Evolutionary conservation across 2,113 vertebrate genomes (phyloP).

Genomic region (Passer domesticus): DNA sequence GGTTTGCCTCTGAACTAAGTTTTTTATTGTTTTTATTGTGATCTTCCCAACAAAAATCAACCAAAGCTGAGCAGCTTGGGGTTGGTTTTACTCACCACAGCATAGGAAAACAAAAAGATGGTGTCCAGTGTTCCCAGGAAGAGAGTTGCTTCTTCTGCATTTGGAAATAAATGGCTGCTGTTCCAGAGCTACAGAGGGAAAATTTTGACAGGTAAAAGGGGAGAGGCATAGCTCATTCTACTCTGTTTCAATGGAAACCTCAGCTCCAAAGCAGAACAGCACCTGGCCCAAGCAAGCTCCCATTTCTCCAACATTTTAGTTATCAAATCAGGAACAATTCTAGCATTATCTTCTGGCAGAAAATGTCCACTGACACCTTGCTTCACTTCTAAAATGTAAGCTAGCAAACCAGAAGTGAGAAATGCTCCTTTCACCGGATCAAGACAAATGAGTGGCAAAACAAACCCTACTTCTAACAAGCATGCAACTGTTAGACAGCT

Average conservation of each 20-base stretch:
- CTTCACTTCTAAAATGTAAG: not conserved
- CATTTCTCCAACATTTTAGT: not conserved
- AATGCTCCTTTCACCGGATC: not conserved
- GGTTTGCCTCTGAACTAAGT: not conserved
- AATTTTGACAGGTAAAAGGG: not conserved
- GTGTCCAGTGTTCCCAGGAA: conserved; percentile 92
- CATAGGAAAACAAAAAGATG: conserved; percentile 95
- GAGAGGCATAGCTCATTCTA: not conserved
- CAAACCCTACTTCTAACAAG: not conserved
- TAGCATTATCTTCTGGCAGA: not conserved
- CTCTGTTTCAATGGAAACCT: not conserved
- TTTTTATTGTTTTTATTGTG: not conserved
- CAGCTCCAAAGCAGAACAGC: not conserved
- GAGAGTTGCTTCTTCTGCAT: conserved; percentile 84
- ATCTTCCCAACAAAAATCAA: not conserved
- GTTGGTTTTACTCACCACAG: conserved; percentile 83
- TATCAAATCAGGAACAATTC: not conserved
- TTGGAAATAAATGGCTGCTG: conserved; percentile 82
- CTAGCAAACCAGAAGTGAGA: not conserved
- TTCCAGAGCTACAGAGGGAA: conserved; percentile 83
- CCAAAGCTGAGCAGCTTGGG: not conserved
- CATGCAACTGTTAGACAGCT: not conserved
- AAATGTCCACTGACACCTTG: not conserved
- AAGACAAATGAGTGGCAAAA: not conserved
- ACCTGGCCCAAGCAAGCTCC: not conserved